Conservation (phyloP, 2,888 invertebrate species). For the Pristionchus arcanus region DNA sequence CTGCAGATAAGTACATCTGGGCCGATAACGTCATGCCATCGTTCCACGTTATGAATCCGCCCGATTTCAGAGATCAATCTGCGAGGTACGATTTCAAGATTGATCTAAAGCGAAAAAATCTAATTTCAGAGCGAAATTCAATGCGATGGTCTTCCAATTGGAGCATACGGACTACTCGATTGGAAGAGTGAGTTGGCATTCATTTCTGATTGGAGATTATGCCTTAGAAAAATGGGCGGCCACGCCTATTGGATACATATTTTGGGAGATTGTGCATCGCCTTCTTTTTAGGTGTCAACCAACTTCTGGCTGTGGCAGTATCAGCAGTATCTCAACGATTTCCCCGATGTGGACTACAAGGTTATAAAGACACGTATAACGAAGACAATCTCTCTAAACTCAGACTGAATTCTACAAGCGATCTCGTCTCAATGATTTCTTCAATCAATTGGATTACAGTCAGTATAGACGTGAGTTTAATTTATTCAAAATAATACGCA, state of each 20-base stretch:
- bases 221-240: not conserved
- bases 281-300: constrained; percentile 68
- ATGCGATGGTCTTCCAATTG: constrained; percentile 76
- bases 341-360: constrained; percentile 74
- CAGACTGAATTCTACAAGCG: constrained; percentile 76
- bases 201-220: not conserved
- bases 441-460: constrained; percentile 76
- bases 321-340: constrained; percentile 77
- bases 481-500: not conserved
- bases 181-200: constrained; percentile 68
- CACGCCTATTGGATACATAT: not conserved
- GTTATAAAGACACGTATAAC: not conserved
- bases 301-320: constrained; percentile 78
- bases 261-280: not conserved
- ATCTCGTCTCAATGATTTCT: constrained; percentile 75
- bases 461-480: constrained; percentile 71
- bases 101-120: constrained; percentile 69
- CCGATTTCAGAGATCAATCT: constrained; percentile 74
- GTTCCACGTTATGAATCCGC: constrained; percentile 77
- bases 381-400: not conserved
- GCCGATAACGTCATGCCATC: constrained; percentile 79
- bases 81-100: constrained; percentile 28
- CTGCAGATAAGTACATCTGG: constrained; percentile 77
- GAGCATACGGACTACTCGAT: constrained; percentile 77
- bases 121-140: constrained; percentile 67